phyloP scores from a whole-genome alignment of 2,113 vertebrate genomes.

The Polypterus bichir region DNA sequence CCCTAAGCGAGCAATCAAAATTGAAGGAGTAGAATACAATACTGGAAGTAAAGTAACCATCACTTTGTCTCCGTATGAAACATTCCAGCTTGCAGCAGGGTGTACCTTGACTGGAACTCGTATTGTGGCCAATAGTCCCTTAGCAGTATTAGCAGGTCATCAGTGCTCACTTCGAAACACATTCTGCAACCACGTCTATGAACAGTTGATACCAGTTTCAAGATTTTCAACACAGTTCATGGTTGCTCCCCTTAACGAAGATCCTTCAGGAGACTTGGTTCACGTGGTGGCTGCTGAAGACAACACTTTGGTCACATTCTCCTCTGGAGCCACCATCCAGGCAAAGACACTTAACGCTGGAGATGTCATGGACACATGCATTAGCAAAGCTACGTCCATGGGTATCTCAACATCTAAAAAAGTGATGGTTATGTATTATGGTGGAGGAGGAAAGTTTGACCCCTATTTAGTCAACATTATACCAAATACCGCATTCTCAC shows the following conservation, averaged over 20 bases:
- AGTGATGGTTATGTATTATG: conserved; percentile 31
- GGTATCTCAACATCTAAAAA: conserved; percentile 23
- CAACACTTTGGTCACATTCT: conserved; percentile 18
- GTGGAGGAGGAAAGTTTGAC: conserved; percentile 20
- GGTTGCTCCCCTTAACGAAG: conserved; percentile 19
- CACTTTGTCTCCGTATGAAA: conserved; percentile 16
- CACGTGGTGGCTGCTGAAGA: conserved; percentile 26
- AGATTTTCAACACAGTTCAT: conserved; percentile 22
- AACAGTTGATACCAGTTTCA: conserved; percentile 25
- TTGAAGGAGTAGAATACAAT: neutral
- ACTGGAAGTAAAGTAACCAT: neutral
- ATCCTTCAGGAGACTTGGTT: conserved; percentile 10
- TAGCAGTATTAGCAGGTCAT: conserved; percentile 26
- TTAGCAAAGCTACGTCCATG: conserved; percentile 1
- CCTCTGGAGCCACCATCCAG: neutral
- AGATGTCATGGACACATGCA: neutral
- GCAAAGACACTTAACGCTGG: conserved; percentile 18
- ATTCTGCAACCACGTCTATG: conserved; percentile 27
- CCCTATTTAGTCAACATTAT: conserved; percentile 25
- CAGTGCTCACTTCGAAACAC: conserved; percentile 11
- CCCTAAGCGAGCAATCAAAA: conserved; percentile 3
- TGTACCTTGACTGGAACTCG: conserved; percentile 20
- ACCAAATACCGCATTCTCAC: conserved; percentile 22
- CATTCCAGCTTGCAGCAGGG: conserved; percentile 17
- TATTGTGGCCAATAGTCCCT: conserved; percentile 17